phyloP scores from a whole-genome alignment of 2,797 vertebrate species.

The Dipus sagitta region DNA sequence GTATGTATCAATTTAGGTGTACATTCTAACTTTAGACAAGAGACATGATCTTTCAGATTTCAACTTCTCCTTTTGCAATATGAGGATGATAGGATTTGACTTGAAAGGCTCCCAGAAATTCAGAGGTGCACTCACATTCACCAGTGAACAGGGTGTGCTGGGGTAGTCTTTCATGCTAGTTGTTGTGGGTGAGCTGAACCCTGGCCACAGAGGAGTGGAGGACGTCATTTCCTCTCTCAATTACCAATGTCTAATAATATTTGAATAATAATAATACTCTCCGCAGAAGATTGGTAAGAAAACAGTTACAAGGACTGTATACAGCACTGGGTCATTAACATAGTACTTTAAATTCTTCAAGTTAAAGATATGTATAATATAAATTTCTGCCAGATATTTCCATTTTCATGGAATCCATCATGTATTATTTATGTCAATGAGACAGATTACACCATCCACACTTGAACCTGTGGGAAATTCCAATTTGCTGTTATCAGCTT shows the following conservation, averaged over 20 bases:
- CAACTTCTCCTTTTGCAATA: background rate
- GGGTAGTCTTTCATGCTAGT: background rate
- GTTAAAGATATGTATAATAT: background rate
- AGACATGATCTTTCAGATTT: background rate
- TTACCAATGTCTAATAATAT: background rate
- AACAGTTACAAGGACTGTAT: background rate
- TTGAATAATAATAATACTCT: background rate
- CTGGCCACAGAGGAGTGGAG: background rate
- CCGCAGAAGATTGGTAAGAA: background rate
- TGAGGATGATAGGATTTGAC: background rate
- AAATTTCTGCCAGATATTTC: conserved; percentile 6
- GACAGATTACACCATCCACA: background rate
- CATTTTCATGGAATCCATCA: background rate
- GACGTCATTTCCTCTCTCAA: background rate
- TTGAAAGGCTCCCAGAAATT: background rate
- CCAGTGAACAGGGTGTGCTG: background rate
- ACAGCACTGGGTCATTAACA: background rate
- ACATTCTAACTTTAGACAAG: background rate
- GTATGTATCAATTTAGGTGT: background rate
- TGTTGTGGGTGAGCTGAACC: background rate
- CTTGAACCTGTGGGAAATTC: background rate
- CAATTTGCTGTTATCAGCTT: background rate
- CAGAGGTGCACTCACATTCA: background rate
- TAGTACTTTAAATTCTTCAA: background rate
- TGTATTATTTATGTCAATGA: background rate